Percentiles rank a stretch among this genome's conserved stretches.
Evolutionary conservation across 2,888 invertebrate species (phyloP).

Genomic region (Cantharis nigra): DNA sequence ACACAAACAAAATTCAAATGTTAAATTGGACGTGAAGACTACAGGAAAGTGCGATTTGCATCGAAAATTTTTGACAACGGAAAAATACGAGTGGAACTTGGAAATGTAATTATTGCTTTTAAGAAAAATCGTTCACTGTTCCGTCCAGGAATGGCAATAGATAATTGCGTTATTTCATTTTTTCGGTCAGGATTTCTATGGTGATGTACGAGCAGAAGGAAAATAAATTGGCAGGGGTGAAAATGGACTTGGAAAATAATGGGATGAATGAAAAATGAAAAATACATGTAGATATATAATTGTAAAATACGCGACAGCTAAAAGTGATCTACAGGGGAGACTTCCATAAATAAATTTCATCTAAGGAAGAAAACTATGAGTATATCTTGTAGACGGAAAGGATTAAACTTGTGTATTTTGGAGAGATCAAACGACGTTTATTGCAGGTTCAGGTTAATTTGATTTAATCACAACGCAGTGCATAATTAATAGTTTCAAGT

Average conservation of each 20-base stretch:
- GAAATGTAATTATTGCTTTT: neutral
- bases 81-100: neutral
- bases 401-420: neutral
- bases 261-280: neutral
- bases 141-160: neutral
- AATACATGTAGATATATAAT: neutral
- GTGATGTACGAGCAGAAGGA: neutral
- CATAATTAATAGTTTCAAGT: conserved; percentile 17
- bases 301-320: neutral
- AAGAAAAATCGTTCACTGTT: neutral
- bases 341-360: neutral
- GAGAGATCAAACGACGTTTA: neutral
- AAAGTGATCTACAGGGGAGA: neutral
- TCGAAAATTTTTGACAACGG: neutral
- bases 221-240: neutral
- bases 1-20: neutral
- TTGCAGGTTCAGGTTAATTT: neutral
- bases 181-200: neutral
- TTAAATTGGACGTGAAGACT: neutral
- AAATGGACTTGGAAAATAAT: neutral
- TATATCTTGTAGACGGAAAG: neutral
- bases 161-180: neutral
- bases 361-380: neutral
- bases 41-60: neutral
- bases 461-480: conserved; percentile 6